Evolutionary conservation across 2,113 vertebrate genomes (phyloP).

Genomic region (Plecotus auritus): DNA sequence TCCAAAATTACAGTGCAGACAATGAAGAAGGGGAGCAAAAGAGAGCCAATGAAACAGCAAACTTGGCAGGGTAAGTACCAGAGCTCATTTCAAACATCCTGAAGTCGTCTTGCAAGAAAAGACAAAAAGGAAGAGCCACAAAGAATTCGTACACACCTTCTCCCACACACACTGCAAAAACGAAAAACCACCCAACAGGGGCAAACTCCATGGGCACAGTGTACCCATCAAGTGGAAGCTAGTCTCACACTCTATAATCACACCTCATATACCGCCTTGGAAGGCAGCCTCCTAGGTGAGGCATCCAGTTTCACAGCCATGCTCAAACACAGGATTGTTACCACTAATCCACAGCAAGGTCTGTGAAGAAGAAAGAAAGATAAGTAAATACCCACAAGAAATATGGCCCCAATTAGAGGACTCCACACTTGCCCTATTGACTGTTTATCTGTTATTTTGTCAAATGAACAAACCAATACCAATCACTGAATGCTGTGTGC

Average conservation of each 20-base stretch:
- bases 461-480: background rate
- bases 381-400: constrained; percentile 1
- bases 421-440: background rate
- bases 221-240: constrained; percentile 37
- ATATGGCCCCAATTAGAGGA: background rate
- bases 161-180: background rate
- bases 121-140: background rate
- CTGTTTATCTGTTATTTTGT: background rate
- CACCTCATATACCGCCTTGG: constrained; percentile 48
- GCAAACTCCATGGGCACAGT: background rate
- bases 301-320: constrained; percentile 47
- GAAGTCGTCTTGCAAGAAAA: background rate
- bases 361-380: constrained; percentile 7
- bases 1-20: background rate
- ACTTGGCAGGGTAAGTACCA: too few species aligned
- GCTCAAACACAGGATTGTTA: constrained; percentile 50
- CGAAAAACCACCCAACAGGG: background rate
- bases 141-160: background rate
- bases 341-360: constrained; percentile 50
- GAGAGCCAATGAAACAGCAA: background rate
- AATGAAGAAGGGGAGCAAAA: background rate
- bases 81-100: background rate
- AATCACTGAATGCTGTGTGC: background rate
- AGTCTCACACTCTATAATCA: constrained; percentile 53
- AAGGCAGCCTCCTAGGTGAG: constrained; percentile 34